Evolutionary conservation across 2,888 invertebrate genomes (phyloP).

Genomic region (Brachypalpus laphriformis): DNA sequence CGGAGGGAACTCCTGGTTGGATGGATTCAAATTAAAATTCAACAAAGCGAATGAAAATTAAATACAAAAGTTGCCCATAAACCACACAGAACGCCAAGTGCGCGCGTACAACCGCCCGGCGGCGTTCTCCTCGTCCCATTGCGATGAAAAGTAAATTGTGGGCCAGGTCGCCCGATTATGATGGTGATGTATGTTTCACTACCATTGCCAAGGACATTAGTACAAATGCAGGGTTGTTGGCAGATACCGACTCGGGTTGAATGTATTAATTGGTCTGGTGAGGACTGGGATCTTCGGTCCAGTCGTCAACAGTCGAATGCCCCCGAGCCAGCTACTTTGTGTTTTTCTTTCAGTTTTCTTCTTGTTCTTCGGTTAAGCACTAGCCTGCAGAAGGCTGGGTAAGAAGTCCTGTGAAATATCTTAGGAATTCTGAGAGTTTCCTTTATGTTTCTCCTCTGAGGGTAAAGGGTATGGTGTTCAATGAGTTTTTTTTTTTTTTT

Average conservation of each 20-base stretch:
- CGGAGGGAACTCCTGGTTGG: constrained; percentile 55
- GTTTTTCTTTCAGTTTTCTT: constrained; percentile 44
- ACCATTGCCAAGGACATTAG: constrained; percentile 32
- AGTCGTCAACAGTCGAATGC: constrained; percentile 48
- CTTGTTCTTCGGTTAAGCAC: constrained; percentile 36
- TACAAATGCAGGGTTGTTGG: constrained; percentile 20
- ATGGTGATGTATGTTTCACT: constrained; percentile 41
- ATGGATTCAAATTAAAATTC: constrained; percentile 73
- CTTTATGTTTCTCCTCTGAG: constrained; percentile 26
- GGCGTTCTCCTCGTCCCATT: constrained; percentile 48
- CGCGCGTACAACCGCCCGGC: constrained; percentile 48
- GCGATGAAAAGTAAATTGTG: constrained; percentile 67
- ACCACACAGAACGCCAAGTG: constrained; percentile 43
- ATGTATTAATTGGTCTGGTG: constrained; percentile 66
- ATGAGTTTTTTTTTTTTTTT: constrained; percentile 2
- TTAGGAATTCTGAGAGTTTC: constrained; percentile 24
- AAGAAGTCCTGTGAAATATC: constrained; percentile 17
- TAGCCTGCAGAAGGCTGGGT: neutral
- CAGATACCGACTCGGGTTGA: constrained; percentile 36
- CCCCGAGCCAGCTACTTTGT: constrained; percentile 26
- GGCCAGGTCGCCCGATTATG: neutral
- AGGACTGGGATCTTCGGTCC: constrained; percentile 11
- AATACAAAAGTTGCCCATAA: constrained; percentile 71
- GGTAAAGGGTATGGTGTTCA: constrained; percentile 2
- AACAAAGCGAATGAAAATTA: constrained; percentile 73